These are phyloP conservation scores for Xiphias gladius DNA, from an alignment of 2,113 vertebrate genomes.

Conservation along the genomic window DNA sequence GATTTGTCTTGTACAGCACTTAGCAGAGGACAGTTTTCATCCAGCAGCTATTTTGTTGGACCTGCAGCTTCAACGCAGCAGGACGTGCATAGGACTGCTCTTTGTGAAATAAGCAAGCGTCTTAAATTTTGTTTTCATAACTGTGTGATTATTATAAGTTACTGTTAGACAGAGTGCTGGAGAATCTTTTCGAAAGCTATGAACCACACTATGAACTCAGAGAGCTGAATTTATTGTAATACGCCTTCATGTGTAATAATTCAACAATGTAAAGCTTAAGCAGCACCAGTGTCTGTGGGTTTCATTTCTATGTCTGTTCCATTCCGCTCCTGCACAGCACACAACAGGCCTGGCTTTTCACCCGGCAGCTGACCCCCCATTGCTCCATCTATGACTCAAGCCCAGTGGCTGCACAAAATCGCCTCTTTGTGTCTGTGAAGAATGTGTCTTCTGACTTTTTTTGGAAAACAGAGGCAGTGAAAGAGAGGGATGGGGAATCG, in stretches of 20 bases:
- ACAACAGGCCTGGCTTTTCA: constrained; percentile 58
- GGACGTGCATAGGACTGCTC: background rate
- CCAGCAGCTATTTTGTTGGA: background rate
- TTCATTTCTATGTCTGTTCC: constrained; percentile 51
- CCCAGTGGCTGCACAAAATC: constrained; percentile 73
- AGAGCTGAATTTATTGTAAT: background rate
- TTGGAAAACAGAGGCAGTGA: constrained; percentile 58
- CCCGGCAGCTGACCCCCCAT: constrained; percentile 66
- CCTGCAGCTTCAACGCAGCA: background rate
- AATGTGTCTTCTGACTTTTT: constrained; percentile 78
- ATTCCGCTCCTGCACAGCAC: constrained; percentile 35
- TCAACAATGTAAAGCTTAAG: constrained; percentile 6
- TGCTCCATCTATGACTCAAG: constrained; percentile 72
- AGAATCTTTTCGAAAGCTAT: background rate
- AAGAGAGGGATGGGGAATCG: constrained; percentile 44
- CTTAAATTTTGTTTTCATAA: background rate
- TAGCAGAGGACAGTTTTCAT: background rate
- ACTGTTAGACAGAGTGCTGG: background rate
- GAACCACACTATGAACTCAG: background rate
- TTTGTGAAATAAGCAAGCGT: background rate
- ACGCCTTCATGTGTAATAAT: background rate
- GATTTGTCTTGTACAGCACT: background rate
- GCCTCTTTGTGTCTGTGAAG: constrained; percentile 76
- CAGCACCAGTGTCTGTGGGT: constrained; percentile 29
- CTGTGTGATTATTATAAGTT: background rate